These are phyloP conservation scores for Gallinago jamesoni DNA, from an alignment of 2,113 vertebrate species.

Conservation along the genomic window DNA sequence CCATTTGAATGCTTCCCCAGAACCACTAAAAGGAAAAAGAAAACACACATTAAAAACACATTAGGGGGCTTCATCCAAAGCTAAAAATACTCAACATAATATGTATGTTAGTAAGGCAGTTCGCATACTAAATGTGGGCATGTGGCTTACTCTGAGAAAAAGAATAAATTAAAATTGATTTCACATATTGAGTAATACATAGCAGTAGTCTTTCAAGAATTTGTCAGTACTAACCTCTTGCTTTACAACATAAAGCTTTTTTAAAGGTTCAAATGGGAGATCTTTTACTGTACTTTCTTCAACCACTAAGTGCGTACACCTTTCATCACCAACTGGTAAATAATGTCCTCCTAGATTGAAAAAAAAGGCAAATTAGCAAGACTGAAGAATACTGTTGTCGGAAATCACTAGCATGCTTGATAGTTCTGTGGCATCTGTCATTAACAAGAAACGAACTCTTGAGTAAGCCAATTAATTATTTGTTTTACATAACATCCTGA, in stretches of 20 bases:
- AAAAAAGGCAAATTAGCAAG: background rate
- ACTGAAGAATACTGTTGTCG: background rate
- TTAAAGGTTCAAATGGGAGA: conserved; percentile 84
- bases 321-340: conserved; percentile 87
- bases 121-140: background rate
- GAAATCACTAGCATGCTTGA: background rate
- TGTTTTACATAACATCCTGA: background rate
- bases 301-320: conserved; percentile 93
- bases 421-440: background rate
- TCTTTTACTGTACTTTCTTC: conserved; percentile 94
- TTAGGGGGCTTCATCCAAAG: background rate
- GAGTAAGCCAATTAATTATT: background rate
- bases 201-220: background rate
- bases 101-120: background rate
- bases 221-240: conserved; percentile 86
- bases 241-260: conserved; percentile 93
- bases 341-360: conserved; percentile 81
- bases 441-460: background rate
- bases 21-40: conserved; percentile 85
- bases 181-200: background rate
- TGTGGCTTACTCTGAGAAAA: background rate
- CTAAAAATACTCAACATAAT: background rate
- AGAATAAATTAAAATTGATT: background rate
- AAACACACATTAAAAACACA: background rate
- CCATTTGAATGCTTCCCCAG: conserved; percentile 99